Base-by-base conservation (phyloP, 2,888 invertebrate genomes). In the Lasioglossum malachurum region DNA sequence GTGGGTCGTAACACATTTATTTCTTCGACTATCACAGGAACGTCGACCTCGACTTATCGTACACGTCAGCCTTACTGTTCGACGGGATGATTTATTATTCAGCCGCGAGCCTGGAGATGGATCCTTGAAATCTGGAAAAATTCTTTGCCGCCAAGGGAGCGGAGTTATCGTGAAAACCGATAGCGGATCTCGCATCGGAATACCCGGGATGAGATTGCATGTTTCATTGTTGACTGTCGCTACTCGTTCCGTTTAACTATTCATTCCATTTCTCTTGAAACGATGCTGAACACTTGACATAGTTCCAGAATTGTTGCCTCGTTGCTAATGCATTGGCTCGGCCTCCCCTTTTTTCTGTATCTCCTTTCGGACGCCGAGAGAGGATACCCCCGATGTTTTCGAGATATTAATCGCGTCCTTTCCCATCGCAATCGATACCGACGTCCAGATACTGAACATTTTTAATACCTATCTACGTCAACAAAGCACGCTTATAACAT, bases 221-320 rank as follows among this genome's bases (percentile, higher is more conserved):
- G 80, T 83, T 83, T 83, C 75, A 83, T 77, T 74, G 83, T 83
- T 77, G 85, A 83, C 83, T 80, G 83, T 85, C 76, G 73, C 73
- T 79, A 69, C 69, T 79, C 76, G 72, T 75, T 46, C 38, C 76
- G 79, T 83, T 85, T 79, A 85, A 77, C 83, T 74, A 85, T 85
- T 83, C 83, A 85, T 83, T 49, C 69, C 67, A 73, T 79, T 83
- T 76, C 83, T 46, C 80, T 79, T 49, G 76, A 57, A 76, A 83
- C 85, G 83, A 72, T 76, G 46, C 75, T 53, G 83, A 80, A 74
- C 73, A 80, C 83, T 85, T 79, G 76, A 85, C 80, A 80, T 73
- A 46, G 76, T 80, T 85, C 76, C 80, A 49, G 73, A 74, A 76
- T 69, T n/a, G 76, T 73, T 83, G 57, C 60, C 76, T 74, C 73